phyloP scores from a whole-genome alignment of 1,140 invertebrate species.

The Alviniconcha marisindica region DNA sequence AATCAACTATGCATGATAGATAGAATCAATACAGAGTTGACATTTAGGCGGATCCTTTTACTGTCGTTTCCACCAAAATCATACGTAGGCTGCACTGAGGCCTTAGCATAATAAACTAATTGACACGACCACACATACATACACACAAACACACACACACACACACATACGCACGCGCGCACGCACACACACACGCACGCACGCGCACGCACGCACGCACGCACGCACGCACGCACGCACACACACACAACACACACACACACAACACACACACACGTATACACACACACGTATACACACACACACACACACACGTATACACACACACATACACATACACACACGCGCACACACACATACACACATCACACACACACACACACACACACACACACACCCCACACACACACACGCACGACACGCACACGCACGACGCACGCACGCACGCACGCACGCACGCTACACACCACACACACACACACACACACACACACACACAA shows the following conservation, averaged over 20 bases:
- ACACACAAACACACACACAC: background rate
- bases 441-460: background rate
- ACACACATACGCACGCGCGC: constrained; percentile 5
- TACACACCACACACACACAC: constrained; percentile 4
- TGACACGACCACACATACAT: background rate
- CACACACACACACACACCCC: background rate
- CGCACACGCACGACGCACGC: constrained; percentile 10
- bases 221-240: constrained; percentile 4
- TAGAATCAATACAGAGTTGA: too few species aligned
- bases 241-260: background rate
- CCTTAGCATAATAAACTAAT: too few species aligned
- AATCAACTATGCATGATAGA: too few species aligned
- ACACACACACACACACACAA: constrained; percentile 3
- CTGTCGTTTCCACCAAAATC: too few species aligned
- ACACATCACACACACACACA: background rate
- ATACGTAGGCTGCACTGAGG: too few species aligned
- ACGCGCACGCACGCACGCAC: constrained; percentile 11
- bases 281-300: constrained; percentile 19
- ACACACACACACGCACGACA: too few species aligned
- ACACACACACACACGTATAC: background rate
- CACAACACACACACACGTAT: background rate
- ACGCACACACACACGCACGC: background rate
- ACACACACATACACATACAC: constrained; percentile 1
- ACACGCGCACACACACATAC: constrained; percentile 4
- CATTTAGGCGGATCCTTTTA: too few species aligned